Conservation (phyloP, 2,113 vertebrate genomes). For the Cynopterus brachyotis region DNA sequence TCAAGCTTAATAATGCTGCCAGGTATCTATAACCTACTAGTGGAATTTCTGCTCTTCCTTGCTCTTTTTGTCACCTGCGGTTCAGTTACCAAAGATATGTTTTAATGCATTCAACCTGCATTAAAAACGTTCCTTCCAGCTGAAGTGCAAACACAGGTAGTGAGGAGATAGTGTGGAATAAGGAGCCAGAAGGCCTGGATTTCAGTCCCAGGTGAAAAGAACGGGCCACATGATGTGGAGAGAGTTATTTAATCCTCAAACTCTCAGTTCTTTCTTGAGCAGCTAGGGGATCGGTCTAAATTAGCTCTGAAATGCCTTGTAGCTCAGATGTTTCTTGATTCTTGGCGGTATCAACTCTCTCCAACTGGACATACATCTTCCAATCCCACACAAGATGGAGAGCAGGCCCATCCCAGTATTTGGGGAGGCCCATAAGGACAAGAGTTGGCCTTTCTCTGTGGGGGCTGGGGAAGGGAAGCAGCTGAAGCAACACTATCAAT, state of each 20-base stretch:
- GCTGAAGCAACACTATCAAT: conserved; percentile 75
- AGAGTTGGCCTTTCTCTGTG: conserved; percentile 56
- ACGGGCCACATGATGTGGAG: neutral
- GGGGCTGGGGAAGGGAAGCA: conserved; percentile 65
- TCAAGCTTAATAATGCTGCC: neutral
- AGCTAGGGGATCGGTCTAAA: neutral
- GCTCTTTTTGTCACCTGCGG: neutral
- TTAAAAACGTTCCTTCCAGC: conserved; percentile 30
- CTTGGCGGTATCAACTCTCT: neutral
- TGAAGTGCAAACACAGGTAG: neutral
- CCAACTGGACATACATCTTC: neutral
- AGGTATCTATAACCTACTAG: neutral
- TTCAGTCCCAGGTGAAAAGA: neutral
- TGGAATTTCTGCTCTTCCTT: neutral
- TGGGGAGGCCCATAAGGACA: conserved; percentile 48
- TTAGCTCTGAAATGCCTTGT: neutral
- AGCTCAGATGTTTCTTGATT: neutral
- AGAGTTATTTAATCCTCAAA: neutral
- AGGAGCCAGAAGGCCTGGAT: neutral
- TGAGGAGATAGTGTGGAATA: neutral
- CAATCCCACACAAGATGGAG: conserved; percentile 62
- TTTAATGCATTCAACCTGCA: neutral
- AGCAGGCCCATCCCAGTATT: conserved; percentile 1
- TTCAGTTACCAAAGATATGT: neutral
- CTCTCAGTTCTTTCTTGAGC: neutral